Evolutionary conservation across 2,797 vertebrate genomes (phyloP), one percentile per base, ranked within the genome.

Genomic region (Gadopsis marmoratus): DNA sequence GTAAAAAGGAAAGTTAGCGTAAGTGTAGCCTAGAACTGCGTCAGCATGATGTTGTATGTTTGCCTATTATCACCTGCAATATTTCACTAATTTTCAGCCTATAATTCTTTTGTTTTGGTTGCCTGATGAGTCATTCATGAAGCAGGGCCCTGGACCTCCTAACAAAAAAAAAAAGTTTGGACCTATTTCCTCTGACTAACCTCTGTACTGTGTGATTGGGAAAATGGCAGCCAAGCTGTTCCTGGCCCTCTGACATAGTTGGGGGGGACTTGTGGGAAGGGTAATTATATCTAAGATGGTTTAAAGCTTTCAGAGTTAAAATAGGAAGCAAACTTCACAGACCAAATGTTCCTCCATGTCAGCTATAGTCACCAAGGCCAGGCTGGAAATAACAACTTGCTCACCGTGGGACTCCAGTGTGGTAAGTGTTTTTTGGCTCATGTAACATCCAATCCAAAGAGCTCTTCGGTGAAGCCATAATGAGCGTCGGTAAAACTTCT

Each of bases 371-470:
- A 79, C 77, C 41, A 41, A 86, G 89, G 86, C 74, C 61, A 26
- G 21, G 92, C 86, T 91, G 74, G 78, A 91, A 92, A 93, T 93
- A 93, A 87, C 78, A 71, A 14, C 77, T 80, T 81, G 68, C 82
- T 74, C 88, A 80, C 71, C 53, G 26, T 26, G 71, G 71, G 74
- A 71, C 63, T 59, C 64, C 64, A 17, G 67, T 39, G 76, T 73
- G 80, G 64, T 78, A 71, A 74, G 78, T 55, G 76, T 56, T 73
- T 71, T 82, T 50, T 67, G 72, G 67, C 71, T 85, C 70, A 37
- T 63, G 74, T 73, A 23, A 56, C 61, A 54, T 69, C 72, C 60
- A 68, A 4, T 69, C 26, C 11, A 53, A 62, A 64, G 79, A 50
- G 59, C 51, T 62, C 64, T 58, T 65, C 19, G 14, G 47, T 65